Evolutionary conservation across 1,140 invertebrate species (phyloP), one percentile per base, ranked within the genome.

Genomic region (Dufourea novaeangliae): DNA sequence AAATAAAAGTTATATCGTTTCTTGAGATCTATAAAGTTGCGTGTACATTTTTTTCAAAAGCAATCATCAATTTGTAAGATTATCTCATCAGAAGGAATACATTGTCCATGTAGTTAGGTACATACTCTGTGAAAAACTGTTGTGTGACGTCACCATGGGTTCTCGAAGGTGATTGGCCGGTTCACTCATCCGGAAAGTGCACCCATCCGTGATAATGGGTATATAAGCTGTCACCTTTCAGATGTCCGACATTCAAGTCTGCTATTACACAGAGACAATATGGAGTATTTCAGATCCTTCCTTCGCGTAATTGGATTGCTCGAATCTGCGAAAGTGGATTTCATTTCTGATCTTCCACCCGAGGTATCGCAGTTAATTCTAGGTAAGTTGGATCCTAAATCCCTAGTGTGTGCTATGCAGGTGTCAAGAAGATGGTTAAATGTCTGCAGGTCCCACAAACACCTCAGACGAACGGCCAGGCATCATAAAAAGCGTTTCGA

Each of bases 311-410:
- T 77, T 52, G 66, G 56, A 39, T 0, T 71, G 20, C 3, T 77
- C 1, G 4, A 50, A 1, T 11, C 57, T 1, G 7, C 1, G 2
- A 71, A 77, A 11, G 12, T 71, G 8, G 57, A 71, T 41, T 61
- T 79, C 17, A 34, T 79, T 27, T 37, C 46, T 27, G 37, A 74
- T 59, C 56, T 84, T 27, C 61, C 69, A 2, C 7, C 39, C 0
- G 44, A 83, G 59, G 56, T 83, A 12, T 70, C 64, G 11, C 74
- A 71, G 25, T 4, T 73, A 22, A 80, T 83, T 39, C 57, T 78
- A 7, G 56, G 68, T 7, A 50, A 78, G 34, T 73, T 83, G 12
- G 74, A 80, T 37, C 57, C 66, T n/a, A 50, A 46, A 12, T 73
- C 81, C 11, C 32, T 83, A 0, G 27, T 77, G 32, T 52, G 27